phyloP scores from a whole-genome alignment of 2,797 vertebrate genomes.

The Hyperoplus lanceolatus region DNA sequence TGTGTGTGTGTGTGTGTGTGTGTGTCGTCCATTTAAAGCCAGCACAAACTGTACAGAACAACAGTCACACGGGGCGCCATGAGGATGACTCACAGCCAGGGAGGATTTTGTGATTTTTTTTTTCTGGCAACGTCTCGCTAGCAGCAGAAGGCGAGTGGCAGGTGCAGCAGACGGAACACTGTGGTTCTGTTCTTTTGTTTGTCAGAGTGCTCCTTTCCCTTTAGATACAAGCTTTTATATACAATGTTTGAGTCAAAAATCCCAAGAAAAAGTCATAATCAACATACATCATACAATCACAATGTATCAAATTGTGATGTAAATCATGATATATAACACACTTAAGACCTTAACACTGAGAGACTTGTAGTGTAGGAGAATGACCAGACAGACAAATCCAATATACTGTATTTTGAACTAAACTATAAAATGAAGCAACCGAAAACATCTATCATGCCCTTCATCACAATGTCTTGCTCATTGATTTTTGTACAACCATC shows the following conservation, averaged over 20 bases:
- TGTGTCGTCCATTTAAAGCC: conserved; percentile 9
- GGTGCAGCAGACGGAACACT: conserved; percentile 65
- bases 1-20: background rate
- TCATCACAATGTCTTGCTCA: conserved; percentile 8
- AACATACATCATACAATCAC: background rate
- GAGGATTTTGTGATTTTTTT: conserved; percentile 15
- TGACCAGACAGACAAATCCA: too few species aligned
- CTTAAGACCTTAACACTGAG: background rate
- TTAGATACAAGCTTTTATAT: background rate
- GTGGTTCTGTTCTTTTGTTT: conserved; percentile 11
- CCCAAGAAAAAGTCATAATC: background rate
- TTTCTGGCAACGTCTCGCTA: conserved; percentile 44
- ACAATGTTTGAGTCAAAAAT: background rate
- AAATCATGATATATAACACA: background rate
- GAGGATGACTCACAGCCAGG: conserved; percentile 51
- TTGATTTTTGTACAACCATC: background rate
- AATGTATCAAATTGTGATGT: background rate
- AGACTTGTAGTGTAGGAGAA: too few species aligned
- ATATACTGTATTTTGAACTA: background rate
- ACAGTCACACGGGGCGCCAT: background rate
- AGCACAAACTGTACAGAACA: conserved; percentile 26
- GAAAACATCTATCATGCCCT: background rate
- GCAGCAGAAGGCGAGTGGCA: conserved; percentile 69
- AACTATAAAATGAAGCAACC: background rate
- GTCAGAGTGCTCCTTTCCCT: conserved; percentile 1